Percentiles rank a stretch among this genome's conserved stretches.
phyloP scores from a whole-genome alignment of 2,888 invertebrate species.

The Subacronicta megacephala region DNA sequence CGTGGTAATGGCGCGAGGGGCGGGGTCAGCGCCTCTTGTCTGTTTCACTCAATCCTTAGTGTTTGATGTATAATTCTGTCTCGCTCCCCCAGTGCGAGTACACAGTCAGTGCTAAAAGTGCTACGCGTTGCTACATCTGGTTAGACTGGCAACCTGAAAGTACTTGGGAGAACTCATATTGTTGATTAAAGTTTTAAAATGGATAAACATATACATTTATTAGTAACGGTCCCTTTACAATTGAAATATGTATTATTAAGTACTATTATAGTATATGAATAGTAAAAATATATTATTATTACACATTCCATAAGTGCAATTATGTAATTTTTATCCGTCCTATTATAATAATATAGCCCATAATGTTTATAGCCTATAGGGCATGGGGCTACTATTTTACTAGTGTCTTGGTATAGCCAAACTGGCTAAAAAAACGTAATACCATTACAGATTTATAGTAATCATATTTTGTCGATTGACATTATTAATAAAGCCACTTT shows the following conservation, averaged over 20 bases:
- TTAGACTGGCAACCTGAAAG: too few species aligned
- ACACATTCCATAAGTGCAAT: conserved; percentile 73
- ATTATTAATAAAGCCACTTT: too few species aligned
- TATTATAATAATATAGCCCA: conserved; percentile 28
- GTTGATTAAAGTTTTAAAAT: too few species aligned
- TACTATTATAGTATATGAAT: conserved; percentile 39
- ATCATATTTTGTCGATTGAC: too few species aligned
- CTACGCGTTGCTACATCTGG: too few species aligned
- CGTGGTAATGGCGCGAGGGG: too few species aligned
- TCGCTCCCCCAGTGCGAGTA: too few species aligned
- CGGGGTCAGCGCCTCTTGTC: too few species aligned
- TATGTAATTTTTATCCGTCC: conserved; percentile 65
- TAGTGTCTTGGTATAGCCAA: conserved; percentile 9
- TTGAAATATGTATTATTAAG: conserved; percentile 36
- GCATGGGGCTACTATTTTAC: conserved; percentile 3
- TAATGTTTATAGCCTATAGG: neutral
- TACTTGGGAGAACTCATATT: too few species aligned
- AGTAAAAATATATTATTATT: conserved; percentile 31
- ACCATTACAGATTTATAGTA: neutral
- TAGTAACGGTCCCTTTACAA: conserved; percentile 22
- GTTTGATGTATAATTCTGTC: too few species aligned
- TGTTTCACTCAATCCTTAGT: too few species aligned
- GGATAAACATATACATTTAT: conserved; percentile 11
- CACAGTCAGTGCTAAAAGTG: too few species aligned
- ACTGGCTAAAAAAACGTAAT: neutral